phyloP scores from a whole-genome alignment of 2,113 vertebrate genomes.

The Chloropsis cyanopogon region DNA sequence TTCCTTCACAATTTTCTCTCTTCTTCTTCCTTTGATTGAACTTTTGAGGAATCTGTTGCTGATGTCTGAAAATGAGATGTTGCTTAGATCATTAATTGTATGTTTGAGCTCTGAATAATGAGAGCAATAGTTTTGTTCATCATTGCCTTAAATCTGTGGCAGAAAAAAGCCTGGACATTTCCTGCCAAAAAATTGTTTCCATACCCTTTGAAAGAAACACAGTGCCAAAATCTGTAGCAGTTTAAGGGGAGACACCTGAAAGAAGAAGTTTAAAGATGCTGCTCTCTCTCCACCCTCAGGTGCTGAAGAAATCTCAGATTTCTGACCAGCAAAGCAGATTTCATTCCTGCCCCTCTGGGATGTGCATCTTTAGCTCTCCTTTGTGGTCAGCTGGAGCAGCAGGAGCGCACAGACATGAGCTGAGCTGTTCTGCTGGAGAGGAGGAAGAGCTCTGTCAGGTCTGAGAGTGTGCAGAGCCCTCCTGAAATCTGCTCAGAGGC shows the following conservation, averaged over 20 bases:
- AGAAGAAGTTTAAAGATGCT: neutral
- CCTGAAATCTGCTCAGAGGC: neutral
- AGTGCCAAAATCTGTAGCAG: neutral
- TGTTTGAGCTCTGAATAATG: neutral
- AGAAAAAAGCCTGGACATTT: neutral
- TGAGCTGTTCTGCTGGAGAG: neutral
- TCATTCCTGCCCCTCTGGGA: neutral
- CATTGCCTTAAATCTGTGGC: neutral
- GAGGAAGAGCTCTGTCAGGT: neutral
- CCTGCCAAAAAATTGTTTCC: conserved; percentile 6
- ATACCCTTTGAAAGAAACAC: neutral
- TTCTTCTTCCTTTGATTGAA: neutral
- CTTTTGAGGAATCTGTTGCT: neutral
- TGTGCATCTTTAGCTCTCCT: neutral
- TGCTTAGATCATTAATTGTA: neutral
- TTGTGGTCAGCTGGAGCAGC: neutral
- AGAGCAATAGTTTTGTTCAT: neutral
- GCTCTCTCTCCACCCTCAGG: neutral
- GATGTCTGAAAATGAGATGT: neutral
- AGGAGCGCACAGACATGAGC: neutral
- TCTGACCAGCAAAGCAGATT: neutral
- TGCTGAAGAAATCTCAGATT: neutral
- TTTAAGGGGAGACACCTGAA: conserved; percentile 24
- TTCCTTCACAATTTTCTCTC: neutral
- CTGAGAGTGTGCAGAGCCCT: neutral